These are phyloP conservation scores for Anoura caudifer DNA, from an alignment of 2,113 vertebrate genomes.

Conservation along the genomic window DNA sequence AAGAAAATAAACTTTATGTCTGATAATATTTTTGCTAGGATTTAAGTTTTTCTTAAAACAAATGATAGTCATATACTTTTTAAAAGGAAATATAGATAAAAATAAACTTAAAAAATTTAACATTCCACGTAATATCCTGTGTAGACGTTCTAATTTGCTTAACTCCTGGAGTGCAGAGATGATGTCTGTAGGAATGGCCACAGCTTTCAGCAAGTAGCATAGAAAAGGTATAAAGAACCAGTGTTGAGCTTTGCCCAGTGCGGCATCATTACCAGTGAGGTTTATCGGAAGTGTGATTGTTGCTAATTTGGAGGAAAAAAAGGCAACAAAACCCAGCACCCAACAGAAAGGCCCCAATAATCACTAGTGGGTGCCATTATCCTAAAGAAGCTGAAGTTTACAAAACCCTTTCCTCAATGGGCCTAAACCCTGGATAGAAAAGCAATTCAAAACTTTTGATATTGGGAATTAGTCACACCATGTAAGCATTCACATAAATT, in stretches of 20 bases:
- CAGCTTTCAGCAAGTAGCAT: not conserved
- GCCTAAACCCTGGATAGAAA: not conserved
- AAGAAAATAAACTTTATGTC: not conserved
- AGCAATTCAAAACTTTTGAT: not conserved
- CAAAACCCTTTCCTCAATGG: not conserved
- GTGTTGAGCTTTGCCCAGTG: too few relatives aligned
- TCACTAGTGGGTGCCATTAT: not conserved
- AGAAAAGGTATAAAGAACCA: not conserved
- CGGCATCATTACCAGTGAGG: too few relatives aligned
- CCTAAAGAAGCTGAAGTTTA: not conserved
- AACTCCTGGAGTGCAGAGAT: not conserved
- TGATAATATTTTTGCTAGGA: not conserved
- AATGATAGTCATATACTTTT: not conserved
- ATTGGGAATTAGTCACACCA: not conserved
- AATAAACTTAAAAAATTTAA: not conserved
- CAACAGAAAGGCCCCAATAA: not conserved
- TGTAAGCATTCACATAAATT: not conserved
- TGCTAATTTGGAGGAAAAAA: too few relatives aligned
- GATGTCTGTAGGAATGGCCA: not conserved
- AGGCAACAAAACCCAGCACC: not conserved
- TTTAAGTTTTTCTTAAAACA: conserved; percentile 14
- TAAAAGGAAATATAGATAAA: not conserved
- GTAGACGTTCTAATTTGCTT: not conserved
- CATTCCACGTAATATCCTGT: not conserved
- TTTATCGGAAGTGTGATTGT: too few relatives aligned